Evolutionary conservation across 2,797 vertebrate species (phyloP).

Genomic region (Anabas testudineus): DNA sequence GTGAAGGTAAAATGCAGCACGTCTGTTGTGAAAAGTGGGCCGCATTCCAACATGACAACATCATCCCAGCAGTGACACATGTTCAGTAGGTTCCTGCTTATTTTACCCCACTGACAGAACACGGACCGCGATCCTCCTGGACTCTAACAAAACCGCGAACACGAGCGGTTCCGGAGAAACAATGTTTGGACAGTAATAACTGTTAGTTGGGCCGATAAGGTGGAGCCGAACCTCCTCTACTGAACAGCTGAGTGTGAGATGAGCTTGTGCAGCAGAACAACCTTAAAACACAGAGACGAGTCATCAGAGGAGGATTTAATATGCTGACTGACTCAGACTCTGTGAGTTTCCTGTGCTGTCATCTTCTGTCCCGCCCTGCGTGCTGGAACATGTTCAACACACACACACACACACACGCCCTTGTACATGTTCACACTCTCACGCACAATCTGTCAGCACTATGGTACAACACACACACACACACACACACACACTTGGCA

Average conservation of each 20-base stretch:
- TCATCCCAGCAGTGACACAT: too few species aligned
- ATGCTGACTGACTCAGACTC: background rate
- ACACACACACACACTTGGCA: slow-evolving; percentile 5
- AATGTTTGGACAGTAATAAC: too few species aligned
- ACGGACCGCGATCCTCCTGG: too few species aligned
- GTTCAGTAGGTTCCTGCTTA: too few species aligned
- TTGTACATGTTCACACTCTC: background rate
- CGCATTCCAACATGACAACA: too few species aligned
- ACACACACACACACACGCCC: slow-evolving; percentile 5
- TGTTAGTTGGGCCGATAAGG: background rate
- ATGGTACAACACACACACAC: background rate
- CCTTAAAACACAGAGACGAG: slow-evolving; percentile 8
- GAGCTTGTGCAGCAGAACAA: background rate
- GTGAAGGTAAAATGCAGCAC: too few species aligned
- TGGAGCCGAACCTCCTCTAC: background rate
- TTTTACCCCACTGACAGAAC: too few species aligned
- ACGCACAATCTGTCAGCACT: background rate
- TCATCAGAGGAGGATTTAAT: too few species aligned
- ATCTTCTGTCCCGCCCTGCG: slow-evolving; percentile 5
- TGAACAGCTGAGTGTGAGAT: background rate
- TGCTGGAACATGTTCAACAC: slow-evolving; percentile 24
- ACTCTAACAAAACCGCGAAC: too few species aligned
- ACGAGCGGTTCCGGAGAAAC: too few species aligned
- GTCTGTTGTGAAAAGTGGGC: too few species aligned
- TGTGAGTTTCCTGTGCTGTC: background rate